These are phyloP conservation scores for Gallinago solitaria DNA, from an alignment of 2,797 vertebrate genomes.

Conservation along the genomic window DNA sequence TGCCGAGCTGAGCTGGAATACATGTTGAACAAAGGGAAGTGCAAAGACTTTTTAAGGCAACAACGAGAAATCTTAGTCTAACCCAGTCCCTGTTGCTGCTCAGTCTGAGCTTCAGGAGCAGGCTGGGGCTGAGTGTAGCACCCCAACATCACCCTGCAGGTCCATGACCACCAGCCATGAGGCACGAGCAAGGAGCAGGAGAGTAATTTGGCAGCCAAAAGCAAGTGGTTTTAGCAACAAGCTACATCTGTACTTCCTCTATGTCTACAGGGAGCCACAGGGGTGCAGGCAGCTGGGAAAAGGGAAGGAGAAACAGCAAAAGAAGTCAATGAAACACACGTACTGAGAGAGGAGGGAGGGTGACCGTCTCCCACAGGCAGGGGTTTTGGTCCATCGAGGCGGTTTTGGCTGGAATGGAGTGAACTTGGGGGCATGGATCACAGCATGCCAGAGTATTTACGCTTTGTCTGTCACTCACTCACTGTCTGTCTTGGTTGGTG, in stretches of 20 bases:
- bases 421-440: neutral
- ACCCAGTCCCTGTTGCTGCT: neutral
- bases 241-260: neutral
- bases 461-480: neutral
- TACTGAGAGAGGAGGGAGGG: neutral
- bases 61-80: neutral
- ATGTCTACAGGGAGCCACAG: neutral
- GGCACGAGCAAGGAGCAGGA: neutral
- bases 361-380: too few species aligned
- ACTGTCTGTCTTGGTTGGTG: neutral
- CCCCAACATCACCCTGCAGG: neutral
- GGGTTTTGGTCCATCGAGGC: neutral
- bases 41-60: neutral
- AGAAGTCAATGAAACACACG: accelerated
- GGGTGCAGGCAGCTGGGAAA: neutral
- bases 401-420: neutral
- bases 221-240: neutral
- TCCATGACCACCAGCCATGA: neutral
- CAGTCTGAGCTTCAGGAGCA: neutral
- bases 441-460: neutral
- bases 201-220: neutral
- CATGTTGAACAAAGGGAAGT: neutral
- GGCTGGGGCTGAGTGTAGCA: neutral
- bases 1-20: neutral
- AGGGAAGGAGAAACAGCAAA: neutral